These are phyloP conservation scores for Camponotus pennsylvanicus DNA, from an alignment of 1,140 invertebrate genomes.

Conservation along the genomic window DNA sequence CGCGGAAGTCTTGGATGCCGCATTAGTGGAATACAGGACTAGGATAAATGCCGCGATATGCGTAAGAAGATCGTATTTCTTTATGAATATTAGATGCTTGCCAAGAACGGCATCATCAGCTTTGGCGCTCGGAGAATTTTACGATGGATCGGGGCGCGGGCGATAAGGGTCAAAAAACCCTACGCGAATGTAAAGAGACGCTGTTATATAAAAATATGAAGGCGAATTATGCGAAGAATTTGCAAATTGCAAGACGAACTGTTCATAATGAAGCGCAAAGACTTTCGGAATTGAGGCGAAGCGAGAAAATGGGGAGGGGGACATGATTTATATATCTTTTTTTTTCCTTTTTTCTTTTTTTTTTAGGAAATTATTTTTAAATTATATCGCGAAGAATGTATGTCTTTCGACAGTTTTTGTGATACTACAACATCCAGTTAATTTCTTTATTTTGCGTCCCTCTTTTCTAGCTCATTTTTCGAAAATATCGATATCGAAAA, in stretches of 20 bases:
- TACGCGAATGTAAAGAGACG: background rate
- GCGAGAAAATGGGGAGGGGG: background rate
- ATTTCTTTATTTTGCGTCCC: too few relatives aligned
- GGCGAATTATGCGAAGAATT: background rate
- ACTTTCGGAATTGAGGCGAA: background rate
- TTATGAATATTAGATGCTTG: slow-evolving; percentile 15
- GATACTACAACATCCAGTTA: too few relatives aligned
- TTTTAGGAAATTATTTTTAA: background rate
- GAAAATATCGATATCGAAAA: too few relatives aligned
- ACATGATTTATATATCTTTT: background rate
- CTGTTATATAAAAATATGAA: background rate
- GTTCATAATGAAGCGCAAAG: background rate
- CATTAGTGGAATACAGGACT: background rate
- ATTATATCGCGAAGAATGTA: background rate
- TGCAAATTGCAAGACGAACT: background rate
- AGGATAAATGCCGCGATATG: background rate
- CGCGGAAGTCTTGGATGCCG: background rate
- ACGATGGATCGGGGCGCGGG: background rate
- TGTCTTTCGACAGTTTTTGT: too few relatives aligned
- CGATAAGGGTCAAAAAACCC: background rate
- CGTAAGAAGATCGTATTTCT: background rate
- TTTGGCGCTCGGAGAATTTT: background rate
- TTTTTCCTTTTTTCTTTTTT: background rate
- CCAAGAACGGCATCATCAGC: background rate
- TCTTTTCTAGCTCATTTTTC: too few relatives aligned